Base-by-base conservation (phyloP, 1,140 invertebrate genomes). In the Geopemphigus sp. region DNA sequence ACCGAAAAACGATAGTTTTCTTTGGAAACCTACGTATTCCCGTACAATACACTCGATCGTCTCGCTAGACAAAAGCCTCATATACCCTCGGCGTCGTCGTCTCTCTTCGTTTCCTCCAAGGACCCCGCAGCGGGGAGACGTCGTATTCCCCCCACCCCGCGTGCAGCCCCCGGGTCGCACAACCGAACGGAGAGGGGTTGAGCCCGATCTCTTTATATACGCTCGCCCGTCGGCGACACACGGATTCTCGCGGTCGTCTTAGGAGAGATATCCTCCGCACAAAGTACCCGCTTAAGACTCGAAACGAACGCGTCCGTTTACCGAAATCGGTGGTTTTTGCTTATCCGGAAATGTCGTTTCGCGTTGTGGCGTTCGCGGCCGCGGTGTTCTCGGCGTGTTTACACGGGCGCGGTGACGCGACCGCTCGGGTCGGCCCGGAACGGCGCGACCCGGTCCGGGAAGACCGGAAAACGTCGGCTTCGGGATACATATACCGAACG, bases 401-500 rank as follows among this genome's bases (percentile, higher is more conserved):
- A 3, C 3, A 39, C 32, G 32, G 11, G 29, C 47, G 56, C 24
- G 57, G 57, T 5, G 74, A 22, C 2, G 54, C 39, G 10, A 5
- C 26, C 14, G 12, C 10, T 1, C 32, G 14, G 24, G 45, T 14
- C 45, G 10, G 19, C 2, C 47, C 24, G 24, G 22, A 78, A 5
- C 26, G 61, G 29, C 39, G 12, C 8, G 39, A 39, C n/a, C n/a
- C 5, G 12, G 24, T 29, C 11, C 24, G n/a, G 47, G 5, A 50
- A 26, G 86, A 87, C 4, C 85, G 22, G 87, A 87, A 88, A 81
- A 85, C 87, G n/a, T 86, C 86, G 47, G 87, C 86, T 0, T 87
- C 87, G 0, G 88, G 88, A 11, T 88, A 87, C 81, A 87, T 88
- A 59, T 88, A 87, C 83, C 85, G 87, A 59, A 88, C 86, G 81